Percentiles rank a stretch among this genome's conserved stretches.
Conservation (phyloP, 1,140 invertebrate genomes). For the Cotesia vestalis region DNA sequence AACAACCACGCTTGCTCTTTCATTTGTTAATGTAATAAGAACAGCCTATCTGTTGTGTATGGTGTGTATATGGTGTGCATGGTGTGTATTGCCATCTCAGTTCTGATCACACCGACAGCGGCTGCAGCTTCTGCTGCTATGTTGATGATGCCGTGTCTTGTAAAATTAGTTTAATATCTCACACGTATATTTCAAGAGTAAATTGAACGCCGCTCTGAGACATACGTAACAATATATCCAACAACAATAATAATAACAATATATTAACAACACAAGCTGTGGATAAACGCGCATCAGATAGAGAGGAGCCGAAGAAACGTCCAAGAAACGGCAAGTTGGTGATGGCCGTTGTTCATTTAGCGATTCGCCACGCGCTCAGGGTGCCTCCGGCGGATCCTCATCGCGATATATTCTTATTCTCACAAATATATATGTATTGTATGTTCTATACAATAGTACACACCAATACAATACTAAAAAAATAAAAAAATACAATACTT, state of each 20-base stretch:
- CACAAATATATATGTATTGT: conserved; percentile 21
- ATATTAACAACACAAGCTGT: conserved; percentile 16
- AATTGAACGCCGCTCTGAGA: conserved; percentile 32
- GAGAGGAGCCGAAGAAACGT: conserved; percentile 25
- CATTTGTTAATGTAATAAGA: neutral
- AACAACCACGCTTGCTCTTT: neutral
- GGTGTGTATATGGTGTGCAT: neutral
- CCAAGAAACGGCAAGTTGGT: conserved; percentile 18
- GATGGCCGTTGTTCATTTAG: conserved; percentile 47
- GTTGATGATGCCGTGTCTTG: conserved; percentile 3
- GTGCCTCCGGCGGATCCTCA: conserved; percentile 38
- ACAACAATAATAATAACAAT: conserved; percentile 5
- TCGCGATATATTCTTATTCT: conserved; percentile 25
- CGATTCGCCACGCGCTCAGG: conserved; percentile 43
- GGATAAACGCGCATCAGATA: conserved; percentile 15
- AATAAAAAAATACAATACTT: neutral
- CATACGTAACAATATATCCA: too few species aligned
- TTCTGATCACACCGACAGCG: neutral
- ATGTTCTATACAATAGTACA: neutral
- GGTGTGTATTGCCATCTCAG: too few species aligned
- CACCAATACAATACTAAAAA: too few species aligned
- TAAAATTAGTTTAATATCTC: conserved; percentile 6
- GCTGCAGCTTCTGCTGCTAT: conserved; percentile 10
- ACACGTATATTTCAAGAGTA: conserved; percentile 41
- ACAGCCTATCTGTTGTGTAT: neutral